Evolutionary conservation across 2,888 invertebrate species (phyloP), one percentile per base, ranked within the genome.

Genomic region (Thereva nobilitata): DNA sequence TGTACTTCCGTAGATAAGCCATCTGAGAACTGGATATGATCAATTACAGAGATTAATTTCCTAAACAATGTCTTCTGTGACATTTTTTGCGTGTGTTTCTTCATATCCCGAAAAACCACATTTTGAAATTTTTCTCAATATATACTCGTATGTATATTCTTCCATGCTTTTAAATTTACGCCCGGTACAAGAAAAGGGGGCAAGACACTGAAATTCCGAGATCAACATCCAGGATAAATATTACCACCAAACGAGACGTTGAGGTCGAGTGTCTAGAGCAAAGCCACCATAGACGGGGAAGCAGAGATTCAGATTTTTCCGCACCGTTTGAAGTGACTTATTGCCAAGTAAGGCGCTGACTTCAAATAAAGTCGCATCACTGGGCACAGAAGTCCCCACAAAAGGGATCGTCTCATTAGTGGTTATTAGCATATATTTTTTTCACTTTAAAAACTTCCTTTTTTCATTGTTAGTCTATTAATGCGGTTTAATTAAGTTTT

Each of bases 291-390:
- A 5, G 5, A 8, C 47, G 52, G 35, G 23, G 50, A 40, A 23
- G 40, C 64, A 56, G 63, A 50, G 42, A 65, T 59, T 63, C 50
- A 64, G 68, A 68, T 68, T 68, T 68, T 68, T 63, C 50, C 64
- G 68, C 66, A 47, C 47, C 64, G 68, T 68, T 68, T 68, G 55
- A 66, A n/a, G 50, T 68, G 66, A 68, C 57, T 63, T 68, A 68
- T 68, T 66, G 35, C 66, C 66, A 63, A 38, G 45, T 49, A 61
- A 52, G 66, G 68, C 59, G 59, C 50, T 66, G 59, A 59, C 59
- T 66, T 66, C 52, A 66, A 59, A 50, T 44, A 38, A 7, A 35
- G 59, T 8, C n/a, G 9, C n/a, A 12, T 5, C 45, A 23, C 52
- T 6, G 35, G 5, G 5, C 34, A n/a, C 23, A 2, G 8, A 52